These are phyloP conservation scores for Diachasmimorpha longicaudata DNA, from an alignment of 1,140 invertebrate genomes.

Conservation along the genomic window DNA sequence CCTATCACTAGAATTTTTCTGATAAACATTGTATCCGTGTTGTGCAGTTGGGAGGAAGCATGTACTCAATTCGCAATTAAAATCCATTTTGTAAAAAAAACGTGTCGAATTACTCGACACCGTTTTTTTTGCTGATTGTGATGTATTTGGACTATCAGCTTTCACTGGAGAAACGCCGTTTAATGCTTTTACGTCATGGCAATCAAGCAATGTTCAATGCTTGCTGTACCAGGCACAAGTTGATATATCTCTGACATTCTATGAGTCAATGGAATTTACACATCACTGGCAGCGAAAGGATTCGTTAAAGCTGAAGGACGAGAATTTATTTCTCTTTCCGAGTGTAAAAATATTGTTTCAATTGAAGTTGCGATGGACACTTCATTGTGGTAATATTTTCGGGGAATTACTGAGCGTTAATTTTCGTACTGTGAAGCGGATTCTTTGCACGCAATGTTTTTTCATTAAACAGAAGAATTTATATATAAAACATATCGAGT, in stretches of 20 bases:
- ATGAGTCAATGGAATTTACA: neutral
- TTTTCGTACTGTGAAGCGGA: too few relatives aligned
- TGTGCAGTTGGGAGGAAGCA: too few relatives aligned
- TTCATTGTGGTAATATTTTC: neutral
- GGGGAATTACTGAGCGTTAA: too few relatives aligned
- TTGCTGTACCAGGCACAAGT: too few relatives aligned
- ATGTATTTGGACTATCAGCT: neutral
- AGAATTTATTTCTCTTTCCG: neutral
- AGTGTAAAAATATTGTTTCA: neutral
- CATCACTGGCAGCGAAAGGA: neutral
- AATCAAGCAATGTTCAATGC: too few relatives aligned
- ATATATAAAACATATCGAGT: too few relatives aligned
- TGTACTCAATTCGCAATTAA: neutral
- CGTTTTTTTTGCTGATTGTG: neutral
- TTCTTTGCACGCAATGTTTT: too few relatives aligned
- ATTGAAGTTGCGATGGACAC: neutral
- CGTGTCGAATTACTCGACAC: neutral
- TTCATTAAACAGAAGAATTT: too few relatives aligned
- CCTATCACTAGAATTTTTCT: too few relatives aligned
- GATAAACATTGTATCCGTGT: too few relatives aligned
- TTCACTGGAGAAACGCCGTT: too few relatives aligned
- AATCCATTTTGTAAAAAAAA: neutral
- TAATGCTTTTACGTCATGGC: too few relatives aligned
- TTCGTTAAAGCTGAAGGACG: neutral
- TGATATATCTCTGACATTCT: neutral